phyloP scores from a whole-genome alignment of 2,888 invertebrate species.

The Lochmaea crataegi region DNA sequence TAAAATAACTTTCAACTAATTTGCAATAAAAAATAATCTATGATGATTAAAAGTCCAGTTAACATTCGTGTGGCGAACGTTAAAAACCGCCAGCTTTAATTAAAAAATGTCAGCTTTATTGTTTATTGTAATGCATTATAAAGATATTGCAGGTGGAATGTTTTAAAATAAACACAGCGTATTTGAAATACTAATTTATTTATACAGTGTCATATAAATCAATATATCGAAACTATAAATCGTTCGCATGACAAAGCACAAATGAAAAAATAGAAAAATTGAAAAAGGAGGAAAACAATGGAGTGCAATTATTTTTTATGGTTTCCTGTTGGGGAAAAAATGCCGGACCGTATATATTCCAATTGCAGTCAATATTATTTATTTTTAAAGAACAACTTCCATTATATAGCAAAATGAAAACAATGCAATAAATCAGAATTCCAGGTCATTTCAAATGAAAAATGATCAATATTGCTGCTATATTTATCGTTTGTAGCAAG shows the following conservation, averaged over 20 bases:
- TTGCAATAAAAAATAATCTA: no score
- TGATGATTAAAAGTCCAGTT: no score
- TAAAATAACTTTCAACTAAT: no score
- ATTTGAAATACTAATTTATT: background rate
- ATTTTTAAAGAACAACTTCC: constrained; percentile 31
- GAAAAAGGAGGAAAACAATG: constrained; percentile 24
- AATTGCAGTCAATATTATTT: constrained; percentile 27
- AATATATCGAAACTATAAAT: constrained; percentile 7
- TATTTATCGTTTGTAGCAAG: constrained; percentile 19
- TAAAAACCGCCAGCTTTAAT: background rate
- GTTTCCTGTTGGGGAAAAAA: constrained; percentile 23
- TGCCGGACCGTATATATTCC: constrained; percentile 11
- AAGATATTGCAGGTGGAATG: background rate
- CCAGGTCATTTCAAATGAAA: constrained; percentile 26
- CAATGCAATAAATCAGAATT: constrained; percentile 28
- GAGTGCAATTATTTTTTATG: constrained; percentile 36
- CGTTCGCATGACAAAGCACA: constrained; percentile 3
- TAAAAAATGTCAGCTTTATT: background rate
- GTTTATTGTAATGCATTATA: background rate
- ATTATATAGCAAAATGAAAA: constrained; percentile 31
- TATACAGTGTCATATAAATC: background rate
- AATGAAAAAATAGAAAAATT: constrained; percentile 14
- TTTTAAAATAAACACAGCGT: background rate
- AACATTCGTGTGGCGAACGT: background rate
- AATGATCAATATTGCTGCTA: constrained; percentile 23